Evolutionary conservation across 2,888 invertebrate genomes (phyloP), one percentile per base, ranked within the genome.

Genomic region (Papilio protenor): DNA sequence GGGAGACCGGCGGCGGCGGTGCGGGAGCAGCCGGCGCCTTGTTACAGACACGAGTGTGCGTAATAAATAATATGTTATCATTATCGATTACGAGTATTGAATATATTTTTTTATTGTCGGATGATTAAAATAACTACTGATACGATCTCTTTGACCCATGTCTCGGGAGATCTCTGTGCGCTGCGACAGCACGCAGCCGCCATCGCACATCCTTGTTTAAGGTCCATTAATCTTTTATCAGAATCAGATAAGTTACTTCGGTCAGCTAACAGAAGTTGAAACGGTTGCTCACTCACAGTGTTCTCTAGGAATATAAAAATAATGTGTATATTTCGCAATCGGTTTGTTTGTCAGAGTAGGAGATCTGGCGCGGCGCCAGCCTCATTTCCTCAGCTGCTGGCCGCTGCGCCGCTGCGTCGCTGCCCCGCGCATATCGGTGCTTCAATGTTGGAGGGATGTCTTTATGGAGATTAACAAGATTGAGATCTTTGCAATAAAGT

Each of bases 321-420:
- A 57, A 21, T 49, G 12, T 61, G 61, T 16, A 14, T 14, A 59
- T 23, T 23, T 59, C 11, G 10, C 21, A n/a, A 59, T 59, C 11
- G 21, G 11, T 23, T 59, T 23, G 61, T 61, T 61, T 61, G 61
- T 16, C 61, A 16, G 61, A 23, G 16, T 23, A 27, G 14, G 3
- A 57, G 57, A 21, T 61, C 27, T 61, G 61, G 61, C 61, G 61
- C 61, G 14, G 27, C 61, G 61, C 61, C 61, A 61, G 61, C 27
- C 16, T 61, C 61, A 14, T 27, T 27, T 23, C 61, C 27, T 27
- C 27, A 5, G 27, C 12, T 14, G 0, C 27, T 16, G 4, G 6
- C 55, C n/a, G n/a, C 55, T n/a, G n/a, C 55, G 55, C 55, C 55
- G n/a, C 18, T 0, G n/a, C 55, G 16, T 3, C 52, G 16, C 16